Conservation (phyloP, 2,113 vertebrate species). For the Brachypteracias leptosomus region DNA sequence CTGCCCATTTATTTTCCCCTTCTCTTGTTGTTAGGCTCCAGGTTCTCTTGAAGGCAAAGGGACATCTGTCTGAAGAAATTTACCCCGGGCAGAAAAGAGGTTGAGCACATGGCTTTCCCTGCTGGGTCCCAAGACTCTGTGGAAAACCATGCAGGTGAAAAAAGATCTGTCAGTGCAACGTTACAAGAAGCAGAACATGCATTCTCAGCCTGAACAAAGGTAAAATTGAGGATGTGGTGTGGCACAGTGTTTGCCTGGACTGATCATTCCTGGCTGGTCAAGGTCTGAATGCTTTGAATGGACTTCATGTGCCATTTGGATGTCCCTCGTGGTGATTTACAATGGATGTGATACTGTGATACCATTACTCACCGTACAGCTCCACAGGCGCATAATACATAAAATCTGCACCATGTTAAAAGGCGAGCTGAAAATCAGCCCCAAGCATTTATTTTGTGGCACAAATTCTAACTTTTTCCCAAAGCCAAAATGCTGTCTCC, state of each 20-base stretch:
- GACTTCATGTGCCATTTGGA: not conserved
- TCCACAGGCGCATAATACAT: not conserved
- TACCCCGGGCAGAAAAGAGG: constrained; percentile 6
- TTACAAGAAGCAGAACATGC: constrained; percentile 52
- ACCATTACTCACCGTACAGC: not conserved
- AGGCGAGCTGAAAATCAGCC: constrained; percentile 2
- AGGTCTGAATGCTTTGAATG: not conserved
- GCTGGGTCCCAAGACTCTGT: not conserved
- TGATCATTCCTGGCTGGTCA: constrained; percentile 15
- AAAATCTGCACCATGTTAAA: constrained; percentile 23
- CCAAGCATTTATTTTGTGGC: constrained; percentile 12
- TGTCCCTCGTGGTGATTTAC: not conserved
- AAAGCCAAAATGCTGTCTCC: constrained; percentile 25
- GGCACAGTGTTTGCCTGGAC: not conserved
- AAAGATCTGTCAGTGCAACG: constrained; percentile 23
- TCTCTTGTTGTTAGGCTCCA: constrained; percentile 6
- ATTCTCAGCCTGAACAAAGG: not conserved
- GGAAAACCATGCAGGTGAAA: constrained; percentile 53
- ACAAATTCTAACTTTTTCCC: not conserved
- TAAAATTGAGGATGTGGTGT: constrained; percentile 1
- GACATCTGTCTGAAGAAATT: constrained; percentile 48
- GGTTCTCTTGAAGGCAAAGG: constrained; percentile 17
- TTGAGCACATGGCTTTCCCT: constrained; percentile 49
- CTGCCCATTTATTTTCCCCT: constrained; percentile 33
- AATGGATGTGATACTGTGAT: not conserved